Evolutionary conservation across 2,113 vertebrate genomes (phyloP), one percentile per base, ranked within the genome.

Genomic region (Nanger granti): DNA sequence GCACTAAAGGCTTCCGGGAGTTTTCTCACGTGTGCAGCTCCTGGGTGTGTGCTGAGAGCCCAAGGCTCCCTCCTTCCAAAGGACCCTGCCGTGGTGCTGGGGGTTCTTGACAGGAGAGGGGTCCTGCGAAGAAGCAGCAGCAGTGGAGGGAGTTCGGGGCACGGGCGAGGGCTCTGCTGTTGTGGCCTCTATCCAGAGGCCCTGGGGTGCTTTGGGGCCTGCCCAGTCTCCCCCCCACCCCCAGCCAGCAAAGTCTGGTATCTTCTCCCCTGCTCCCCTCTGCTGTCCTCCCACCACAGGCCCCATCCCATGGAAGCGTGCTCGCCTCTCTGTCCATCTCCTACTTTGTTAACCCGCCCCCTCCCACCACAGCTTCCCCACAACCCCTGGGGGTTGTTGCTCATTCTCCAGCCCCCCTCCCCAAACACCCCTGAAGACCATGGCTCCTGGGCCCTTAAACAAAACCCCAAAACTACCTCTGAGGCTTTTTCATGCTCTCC

Each of bases 1-100:
- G 91, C 60, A 79, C 92, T 97, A 93, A 88, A 15, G 62, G 41
- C 88, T 92, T 97, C 91, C 2, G 4, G 47, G 95, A 92, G 85
- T 28, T 1, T 64, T 91, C 82, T 64, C 57, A 76, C 14, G 0
- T 93, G 94, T 89, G 34, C 55, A 20, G 89, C 34, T 89, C 37
- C 95, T 82, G 34, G 9, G 41, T 2, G 9, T 31, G 59, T 82
- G 31, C 69, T 26, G 57, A 88, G 66, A 93, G 66, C 87, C 84
- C 52, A 31, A 18, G 26, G 41, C 62, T 47, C 26, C 8, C 84
- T 92, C 44, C 37, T 59, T 93, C 66, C 87, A 54, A 89, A 41
- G 69, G 89, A 24, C 54, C n/a, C 28, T 44, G 60, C 54, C 4
- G 0, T 24, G 87, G 54, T 9, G 44, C 34, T 44, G 18, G 44